Evolutionary conservation across 2,113 vertebrate genomes (phyloP), one percentile per base, ranked within the genome.

Genomic region (Heterotis niloticus): DNA sequence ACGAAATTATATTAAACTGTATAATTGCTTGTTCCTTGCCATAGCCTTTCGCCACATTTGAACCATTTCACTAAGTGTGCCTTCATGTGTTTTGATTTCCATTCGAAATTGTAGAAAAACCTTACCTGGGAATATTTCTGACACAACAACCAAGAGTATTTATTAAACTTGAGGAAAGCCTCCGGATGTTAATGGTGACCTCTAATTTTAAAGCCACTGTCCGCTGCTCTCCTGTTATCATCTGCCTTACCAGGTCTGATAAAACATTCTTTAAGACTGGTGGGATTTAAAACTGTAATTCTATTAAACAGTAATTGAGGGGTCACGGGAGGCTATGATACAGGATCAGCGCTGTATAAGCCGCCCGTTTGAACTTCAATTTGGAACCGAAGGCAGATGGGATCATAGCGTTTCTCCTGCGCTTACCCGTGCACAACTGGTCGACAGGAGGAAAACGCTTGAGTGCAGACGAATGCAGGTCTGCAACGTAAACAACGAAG

Each of bases 291-390:
- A 92, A 90, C 89, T 90, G 88, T 90, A 92, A 91, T 91, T 92
- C 90, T 94, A 93, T 93, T 94, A 92, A 91, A 93, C 89, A 86
- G 90, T 90, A 91, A 93, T 92, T 92, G 89, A 89, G 90, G 90
- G 91, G 91, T 94, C 91, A 90, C 80, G 80, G 87, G 86, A 91
- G 89, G 87, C 90, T 90, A 91, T 91, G 93, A 94, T 92, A 93
- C 90, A 88, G 89, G 91, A 93, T 94, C 90, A 94, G 88, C 82
- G 85, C 87, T 80, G 83, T 87, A 85, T 91, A 90, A 92, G 87
- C 88, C 86, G 88, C 80, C 86, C 89, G 87, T 92, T 89, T 93
- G 90, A 92, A 93, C 90, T 91, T 92, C 90, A 88, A 90, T 92
- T 93, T 90, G 88, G 89, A 92, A 86, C 88, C 90, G 86, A 82